Conservation (phyloP, 64 coral and sea anemone species). For the Astreopora myriophthalma region DNA sequence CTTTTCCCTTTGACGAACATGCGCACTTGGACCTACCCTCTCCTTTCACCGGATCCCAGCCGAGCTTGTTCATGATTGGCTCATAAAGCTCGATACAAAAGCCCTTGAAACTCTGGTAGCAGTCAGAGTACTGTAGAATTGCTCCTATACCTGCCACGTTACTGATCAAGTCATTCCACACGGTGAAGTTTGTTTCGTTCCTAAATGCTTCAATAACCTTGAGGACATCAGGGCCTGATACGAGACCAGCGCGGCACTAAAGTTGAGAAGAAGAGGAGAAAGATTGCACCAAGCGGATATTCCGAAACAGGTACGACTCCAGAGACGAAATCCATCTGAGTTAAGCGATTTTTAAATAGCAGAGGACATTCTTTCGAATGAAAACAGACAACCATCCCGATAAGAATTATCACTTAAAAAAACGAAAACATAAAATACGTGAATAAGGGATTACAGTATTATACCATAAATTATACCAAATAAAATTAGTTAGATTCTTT, state of each 20-base stretch:
- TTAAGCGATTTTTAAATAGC: too few relatives aligned
- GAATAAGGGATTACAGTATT: too few relatives aligned
- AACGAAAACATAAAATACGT: too few relatives aligned
- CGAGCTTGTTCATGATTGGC: conserved; percentile 80
- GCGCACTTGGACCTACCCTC: conserved; percentile 54
- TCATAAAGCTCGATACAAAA: conserved; percentile 83
- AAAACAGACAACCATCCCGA: too few relatives aligned
- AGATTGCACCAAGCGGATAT: too few relatives aligned
- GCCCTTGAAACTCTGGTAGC: conserved; percentile 59
- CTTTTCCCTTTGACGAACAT: background rate
- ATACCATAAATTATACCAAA: too few relatives aligned
- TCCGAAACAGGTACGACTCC: too few relatives aligned
- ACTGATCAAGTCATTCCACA: conserved; percentile 86
- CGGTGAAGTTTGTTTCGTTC: conserved; percentile 89
- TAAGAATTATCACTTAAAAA: too few relatives aligned
- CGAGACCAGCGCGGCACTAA: conserved; percentile 84
- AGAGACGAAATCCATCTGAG: too few relatives aligned
- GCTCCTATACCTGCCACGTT: conserved; percentile 71
- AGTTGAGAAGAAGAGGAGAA: background rate
- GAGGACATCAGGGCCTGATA: conserved; percentile 76
- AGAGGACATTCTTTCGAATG: too few relatives aligned
- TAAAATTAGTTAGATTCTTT: too few relatives aligned
- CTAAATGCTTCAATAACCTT: conserved; percentile 83
- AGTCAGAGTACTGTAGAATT: conserved; percentile 91
- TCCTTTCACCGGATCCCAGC: conserved; percentile 80